Evolutionary conservation across 1,140 invertebrate genomes (phyloP), one percentile per base, ranked within the genome.

Genomic region (Pogonus chalceus): DNA sequence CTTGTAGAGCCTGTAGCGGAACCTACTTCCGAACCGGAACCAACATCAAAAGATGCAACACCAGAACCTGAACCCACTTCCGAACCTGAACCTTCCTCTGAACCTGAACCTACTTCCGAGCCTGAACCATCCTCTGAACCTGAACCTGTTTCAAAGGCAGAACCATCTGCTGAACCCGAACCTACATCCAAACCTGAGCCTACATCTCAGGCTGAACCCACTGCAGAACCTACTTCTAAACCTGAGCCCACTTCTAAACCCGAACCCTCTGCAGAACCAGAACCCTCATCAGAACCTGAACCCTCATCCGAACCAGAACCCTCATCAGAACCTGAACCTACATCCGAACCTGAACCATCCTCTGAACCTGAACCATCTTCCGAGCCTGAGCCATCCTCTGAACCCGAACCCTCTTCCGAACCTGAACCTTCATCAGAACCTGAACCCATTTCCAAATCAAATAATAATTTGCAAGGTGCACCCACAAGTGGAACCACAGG

Each of bases 221-320:
- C 70, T 43, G 67, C 75, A 0, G 73, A 77, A 65, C 65, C 71
- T 2, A 59, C 54, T 55, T 55, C 67, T 23, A 61, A 69, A 57
- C 68, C 71, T 2, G 70, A 72, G 59, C 71, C 73, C 1, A 69
- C 58, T 51, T 68, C 76, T 0, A 68, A 75, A 60, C 71, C 76
- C 1, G 71, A 73, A 64, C 67, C 74, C 57, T 60, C 65, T 58
- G 61, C 67, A 22, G 68, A 75, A 24, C 20, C 52, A 4, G 63
- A 68, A 59, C 65, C 70, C 21, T 58, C 66, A 58, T 65, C 68
- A 2, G 63, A 65, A 58, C 62, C 70, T 0, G 60, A 68, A 20
- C 56, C 66, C 0, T 62, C 65, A 52, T 53, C 70, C 1, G 64
- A 72, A 63, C 66, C 75, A 0, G 66, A 72, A 60, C 65, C 71